Percentiles rank a stretch among this genome's conserved stretches.
Conservation (phyloP, 2,888 invertebrate species). For the Hyles lineata region DNA sequence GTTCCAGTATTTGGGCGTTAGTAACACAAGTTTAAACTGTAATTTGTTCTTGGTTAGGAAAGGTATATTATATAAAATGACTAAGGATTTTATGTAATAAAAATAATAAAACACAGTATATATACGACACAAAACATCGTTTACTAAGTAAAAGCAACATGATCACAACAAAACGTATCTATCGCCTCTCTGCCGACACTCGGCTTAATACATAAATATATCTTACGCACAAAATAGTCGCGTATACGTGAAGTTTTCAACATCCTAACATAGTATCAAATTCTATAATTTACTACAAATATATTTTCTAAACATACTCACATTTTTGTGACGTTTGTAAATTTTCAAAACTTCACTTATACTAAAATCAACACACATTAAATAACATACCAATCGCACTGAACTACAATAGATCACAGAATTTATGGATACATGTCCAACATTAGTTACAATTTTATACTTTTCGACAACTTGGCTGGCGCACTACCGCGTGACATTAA, state of each 20-base stretch:
- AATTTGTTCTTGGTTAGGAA: too few relatives aligned
- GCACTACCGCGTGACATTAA: neutral
- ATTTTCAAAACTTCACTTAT: constrained; percentile 27
- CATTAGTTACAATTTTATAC: neutral
- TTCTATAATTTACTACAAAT: neutral
- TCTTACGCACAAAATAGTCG: neutral
- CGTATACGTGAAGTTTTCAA: neutral
- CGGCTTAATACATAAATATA: constrained; percentile 8
- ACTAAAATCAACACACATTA: constrained; percentile 32
- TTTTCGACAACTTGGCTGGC: constrained; percentile 1
- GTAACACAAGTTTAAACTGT: too few relatives aligned
- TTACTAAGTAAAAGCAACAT: constrained; percentile 67
- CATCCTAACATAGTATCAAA: neutral
- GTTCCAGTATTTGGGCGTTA: too few relatives aligned
- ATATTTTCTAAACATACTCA: too few relatives aligned
- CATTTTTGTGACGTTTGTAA: neutral
- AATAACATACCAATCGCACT: constrained; percentile 53
- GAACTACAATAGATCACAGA: constrained; percentile 60
- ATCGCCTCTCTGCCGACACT: neutral
- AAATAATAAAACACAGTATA: constrained; percentile 46
- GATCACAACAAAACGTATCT: constrained; percentile 66
- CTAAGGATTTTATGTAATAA: neutral
- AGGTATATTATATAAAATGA: too few relatives aligned
- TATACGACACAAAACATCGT: constrained; percentile 65
- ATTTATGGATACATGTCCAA: constrained; percentile 54